A percentile compares a stretch with the other conserved stretches of the same genome.
Conservation (phyloP, 1,140 invertebrate species). For the Periplaneta americana region DNA sequence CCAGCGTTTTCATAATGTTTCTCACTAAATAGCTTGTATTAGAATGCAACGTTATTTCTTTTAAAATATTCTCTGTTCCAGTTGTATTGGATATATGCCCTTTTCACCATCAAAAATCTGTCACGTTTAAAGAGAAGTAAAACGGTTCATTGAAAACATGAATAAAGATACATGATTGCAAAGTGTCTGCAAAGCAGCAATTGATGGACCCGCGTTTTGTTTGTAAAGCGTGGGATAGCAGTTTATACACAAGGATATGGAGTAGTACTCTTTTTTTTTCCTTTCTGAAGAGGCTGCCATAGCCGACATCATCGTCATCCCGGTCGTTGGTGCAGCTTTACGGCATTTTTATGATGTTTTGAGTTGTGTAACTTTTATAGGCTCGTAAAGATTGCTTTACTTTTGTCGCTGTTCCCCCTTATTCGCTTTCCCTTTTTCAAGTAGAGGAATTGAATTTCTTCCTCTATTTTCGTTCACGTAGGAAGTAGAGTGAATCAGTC, state of each 20-base stretch:
- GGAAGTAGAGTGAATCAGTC: background rate
- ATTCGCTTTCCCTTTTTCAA: background rate
- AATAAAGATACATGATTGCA: no score
- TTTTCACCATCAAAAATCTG: no score
- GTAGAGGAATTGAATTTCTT: background rate
- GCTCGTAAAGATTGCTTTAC: constrained; percentile 10
- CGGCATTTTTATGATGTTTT: constrained; percentile 11
- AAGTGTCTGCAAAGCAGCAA: no score
- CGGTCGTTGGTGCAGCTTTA: background rate
- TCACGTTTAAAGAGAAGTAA: no score
- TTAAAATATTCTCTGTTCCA: no score
- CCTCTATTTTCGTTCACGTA: background rate
- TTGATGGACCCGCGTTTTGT: background rate
- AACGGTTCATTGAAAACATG: no score
- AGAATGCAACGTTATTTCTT: no score
- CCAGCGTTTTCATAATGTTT: no score
- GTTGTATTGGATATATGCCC: no score
- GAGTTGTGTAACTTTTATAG: constrained; percentile 9
- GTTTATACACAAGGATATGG: background rate
- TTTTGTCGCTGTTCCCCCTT: background rate
- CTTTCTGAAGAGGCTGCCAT: background rate
- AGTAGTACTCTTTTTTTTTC: background rate
- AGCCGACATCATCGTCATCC: background rate
- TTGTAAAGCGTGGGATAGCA: background rate
- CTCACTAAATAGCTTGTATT: no score